Evolutionary conservation across 2,888 invertebrate species (phyloP).

Genomic region (Drosophila mimica): DNA sequence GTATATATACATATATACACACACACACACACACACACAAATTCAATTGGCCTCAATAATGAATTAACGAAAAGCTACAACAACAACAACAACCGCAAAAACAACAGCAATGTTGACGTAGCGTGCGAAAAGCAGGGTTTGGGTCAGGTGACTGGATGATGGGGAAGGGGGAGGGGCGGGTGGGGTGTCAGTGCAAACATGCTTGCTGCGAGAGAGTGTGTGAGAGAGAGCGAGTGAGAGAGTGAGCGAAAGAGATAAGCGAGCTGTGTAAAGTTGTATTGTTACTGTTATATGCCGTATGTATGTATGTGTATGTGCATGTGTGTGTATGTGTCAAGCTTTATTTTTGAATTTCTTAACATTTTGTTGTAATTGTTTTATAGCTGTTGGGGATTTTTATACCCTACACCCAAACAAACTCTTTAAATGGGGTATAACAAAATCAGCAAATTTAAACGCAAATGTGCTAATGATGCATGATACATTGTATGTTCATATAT

Average conservation of each 20-base stretch:
- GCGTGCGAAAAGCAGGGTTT: conserved; percentile 69
- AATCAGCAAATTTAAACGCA: neutral
- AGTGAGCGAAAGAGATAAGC: conserved; percentile 45
- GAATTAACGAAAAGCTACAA: conserved; percentile 71
- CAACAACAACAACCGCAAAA: conserved; percentile 23
- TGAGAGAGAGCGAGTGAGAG: conserved; percentile 19
- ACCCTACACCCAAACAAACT: neutral
- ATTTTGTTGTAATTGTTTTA: conserved; percentile 37
- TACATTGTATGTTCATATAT: conserved; percentile 1
- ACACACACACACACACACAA: conserved; percentile 67
- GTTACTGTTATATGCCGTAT: conserved; percentile 45
- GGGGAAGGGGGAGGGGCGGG: conserved; percentile 2
- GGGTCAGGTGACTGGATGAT: conserved; percentile 7
- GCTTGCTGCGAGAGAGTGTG: conserved; percentile 20
- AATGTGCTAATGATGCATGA: neutral
- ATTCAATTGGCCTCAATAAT: conserved; percentile 78
- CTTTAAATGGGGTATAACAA: conserved; percentile 8
- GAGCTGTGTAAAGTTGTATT: conserved; percentile 53
- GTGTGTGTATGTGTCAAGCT: conserved; percentile 1
- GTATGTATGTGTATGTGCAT: conserved; percentile 4
- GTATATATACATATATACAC: conserved; percentile 12
- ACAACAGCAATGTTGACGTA: conserved; percentile 40
- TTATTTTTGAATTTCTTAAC: conserved; percentile 53
- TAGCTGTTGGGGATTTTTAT: conserved; percentile 18
- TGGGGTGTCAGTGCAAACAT: conserved; percentile 25